Base-by-base conservation (phyloP, 1,140 invertebrate species). In the Scylla paramamosain region DNA sequence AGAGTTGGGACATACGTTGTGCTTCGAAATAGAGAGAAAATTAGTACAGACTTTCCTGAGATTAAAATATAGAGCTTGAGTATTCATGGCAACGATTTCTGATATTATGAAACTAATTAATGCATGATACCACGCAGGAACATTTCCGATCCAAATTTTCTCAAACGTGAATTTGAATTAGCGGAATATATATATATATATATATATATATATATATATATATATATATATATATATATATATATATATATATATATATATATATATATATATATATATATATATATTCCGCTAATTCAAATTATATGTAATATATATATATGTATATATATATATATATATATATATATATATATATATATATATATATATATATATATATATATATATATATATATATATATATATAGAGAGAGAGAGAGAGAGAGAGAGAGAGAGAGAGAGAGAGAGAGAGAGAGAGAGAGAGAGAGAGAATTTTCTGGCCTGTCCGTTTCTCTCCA, bases 371-470 rank as follows among this genome's bases (percentile, higher is more conserved):
- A 32, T 52, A n/a, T n/a, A 4, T n/a, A 8, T 83, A n/a, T 32
- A 12, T 59, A 84, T 4, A 32, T 52, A n/a, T n/a, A 4, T n/a
- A 8, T 83, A n/a, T 32, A 12, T 59, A 84, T 4, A 32, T 52
- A n/a, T n/a, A 4, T n/a, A 8, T 83, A n/a, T 32, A 39, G 39
- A 52, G 89, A 46, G 45, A 48, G 45, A 91, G 89, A 48, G 31
- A 52, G 89, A 91, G 20, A n/a, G 59, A 28, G 52, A 31, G 91
- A 77, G n/a, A 31, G 91, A 67, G 91, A 77, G 20, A 29, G 59
- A 59, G 91, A 92, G 59, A n/a, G 59, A 77, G n/a, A 28, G 59
- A 29, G 91, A 92, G 91, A 39, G 25, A 29, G 89, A 88, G 87
- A 32, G 8, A 8, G 8, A 8, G 32, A 32, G 32, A 12, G 87